Evolutionary conservation across 30 jellyfish, hydroid and myxozoan species (phyloP), one percentile per base, ranked within the genome.

Genomic region (Aurelia aurita): DNA sequence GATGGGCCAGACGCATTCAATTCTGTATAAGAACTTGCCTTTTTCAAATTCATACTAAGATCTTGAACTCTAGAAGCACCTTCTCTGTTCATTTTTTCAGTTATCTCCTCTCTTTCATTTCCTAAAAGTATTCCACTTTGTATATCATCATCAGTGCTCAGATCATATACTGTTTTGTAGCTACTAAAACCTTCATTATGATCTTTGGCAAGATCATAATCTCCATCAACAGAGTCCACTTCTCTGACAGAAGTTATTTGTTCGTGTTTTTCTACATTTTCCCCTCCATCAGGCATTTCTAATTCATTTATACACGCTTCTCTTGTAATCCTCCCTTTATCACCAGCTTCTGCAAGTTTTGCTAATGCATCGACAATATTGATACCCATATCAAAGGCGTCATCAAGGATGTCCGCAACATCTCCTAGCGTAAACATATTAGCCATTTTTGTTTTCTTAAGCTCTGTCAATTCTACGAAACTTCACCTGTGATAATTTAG

Each of bases 361-460:
- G 88, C 80, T 53, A 94, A 55, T 21, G 96, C 95, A 81, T 94
- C 99, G 26, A 94, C 97, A 69, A 94, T 89, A 20, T 94, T 82
- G 14, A 94, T 84, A 2, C 99, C 99, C 84, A 97, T 94, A 69
- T 88, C 97, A 18, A 94, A 78, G 71, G 99, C 99, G 62, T 88
- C 63, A 79, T 94, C 99, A 46, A 94, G 90, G 80, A 94, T 89
- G 66, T 94, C 99, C 16, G 99, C 97, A 8, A 94, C 99, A 74
- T 94, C 99, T 3, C 99, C 99, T 7, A 94, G 96, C 8, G 99
- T 94, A 58, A 94, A 94, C 99, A 94, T 94, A 25, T 35, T 73
- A 25, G 53, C 58, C 20, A 23, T 22, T 4, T 55, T 28, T 2
- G 26, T 14, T 55, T 2, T 55, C 67, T 55, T 47, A 16, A 8